Evolutionary conservation across 2,888 invertebrate genomes (phyloP).

Genomic region (Euzophera pinguis): DNA sequence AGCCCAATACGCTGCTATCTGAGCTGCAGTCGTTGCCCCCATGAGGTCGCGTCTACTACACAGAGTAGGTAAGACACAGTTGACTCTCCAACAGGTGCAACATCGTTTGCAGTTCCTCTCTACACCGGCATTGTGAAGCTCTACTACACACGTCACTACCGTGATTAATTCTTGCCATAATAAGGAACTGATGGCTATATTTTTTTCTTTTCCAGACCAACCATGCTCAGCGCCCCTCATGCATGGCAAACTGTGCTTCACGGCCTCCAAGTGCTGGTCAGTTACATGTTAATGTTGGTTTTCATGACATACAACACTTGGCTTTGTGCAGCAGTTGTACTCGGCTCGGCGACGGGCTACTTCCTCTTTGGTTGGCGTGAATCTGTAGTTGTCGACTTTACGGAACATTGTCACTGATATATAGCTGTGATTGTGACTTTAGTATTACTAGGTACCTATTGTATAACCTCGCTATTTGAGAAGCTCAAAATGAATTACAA

Average conservation of each 20-base stretch:
- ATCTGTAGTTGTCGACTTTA: conserved; percentile 94
- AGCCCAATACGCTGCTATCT: too few relatives aligned
- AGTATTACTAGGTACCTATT: conserved; percentile 46
- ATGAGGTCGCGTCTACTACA: too few relatives aligned
- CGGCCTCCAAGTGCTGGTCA: conserved; percentile 92
- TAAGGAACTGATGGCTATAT: too few relatives aligned
- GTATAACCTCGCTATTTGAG: conserved; percentile 48
- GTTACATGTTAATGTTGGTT: conserved; percentile 96
- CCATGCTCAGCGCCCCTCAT: conserved; percentile 91
- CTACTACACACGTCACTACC: too few relatives aligned
- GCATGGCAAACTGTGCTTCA: conserved; percentile 93
- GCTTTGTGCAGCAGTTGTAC: conserved; percentile 93
- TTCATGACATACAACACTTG: conserved; percentile 99
- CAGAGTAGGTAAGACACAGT: too few relatives aligned
- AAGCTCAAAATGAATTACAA: conserved; percentile 55
- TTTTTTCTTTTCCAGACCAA: conserved; percentile 81
- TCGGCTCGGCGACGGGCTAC: conserved; percentile 94
- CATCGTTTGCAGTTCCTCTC: too few relatives aligned
- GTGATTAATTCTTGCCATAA: too few relatives aligned
- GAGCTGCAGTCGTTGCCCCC: too few relatives aligned
- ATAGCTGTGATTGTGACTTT: conserved; percentile 26
- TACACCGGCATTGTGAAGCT: too few relatives aligned
- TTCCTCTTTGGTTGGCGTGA: conserved; percentile 98
- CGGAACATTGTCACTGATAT: conserved; percentile 95
- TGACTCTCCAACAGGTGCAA: too few relatives aligned